Evolutionary conservation across 2,797 vertebrate species (phyloP).

Genomic region (Tokudaia muenninki): DNA sequence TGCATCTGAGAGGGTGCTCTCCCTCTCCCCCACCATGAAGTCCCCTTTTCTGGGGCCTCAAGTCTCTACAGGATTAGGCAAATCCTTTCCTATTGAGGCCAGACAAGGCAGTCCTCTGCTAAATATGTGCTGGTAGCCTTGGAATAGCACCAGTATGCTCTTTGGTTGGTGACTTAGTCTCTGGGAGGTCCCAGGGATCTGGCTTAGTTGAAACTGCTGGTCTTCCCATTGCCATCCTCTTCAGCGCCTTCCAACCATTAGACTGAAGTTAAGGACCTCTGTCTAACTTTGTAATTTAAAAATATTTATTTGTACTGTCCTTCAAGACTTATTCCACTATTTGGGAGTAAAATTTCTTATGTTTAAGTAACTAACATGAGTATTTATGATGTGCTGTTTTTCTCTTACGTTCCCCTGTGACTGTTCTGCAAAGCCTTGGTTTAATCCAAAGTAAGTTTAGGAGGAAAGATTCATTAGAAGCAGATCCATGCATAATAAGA

Average conservation of each 20-base stretch:
- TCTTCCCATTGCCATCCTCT: background rate
- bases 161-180: background rate
- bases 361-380: background rate
- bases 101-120: background rate
- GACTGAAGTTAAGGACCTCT: background rate
- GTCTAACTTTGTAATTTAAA: conserved; percentile 1
- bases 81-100: background rate
- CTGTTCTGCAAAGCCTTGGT: conserved; percentile 23
- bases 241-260: background rate
- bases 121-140: too few species aligned
- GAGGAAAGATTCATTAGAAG: background rate
- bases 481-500: background rate
- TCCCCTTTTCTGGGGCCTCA: background rate
- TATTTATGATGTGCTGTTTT: background rate
- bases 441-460: conserved; percentile 43
- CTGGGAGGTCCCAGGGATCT: background rate
- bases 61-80: background rate
- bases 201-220: background rate
- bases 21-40: too few species aligned
- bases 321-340: conserved; percentile 32
- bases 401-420: background rate
- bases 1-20: background rate
- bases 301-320: conserved; percentile 51
- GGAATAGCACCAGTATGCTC: background rate
- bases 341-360: background rate